These are phyloP conservation scores for Urocynchramus pylzowi DNA, from an alignment of 2,113 vertebrate species.

Conservation along the genomic window DNA sequence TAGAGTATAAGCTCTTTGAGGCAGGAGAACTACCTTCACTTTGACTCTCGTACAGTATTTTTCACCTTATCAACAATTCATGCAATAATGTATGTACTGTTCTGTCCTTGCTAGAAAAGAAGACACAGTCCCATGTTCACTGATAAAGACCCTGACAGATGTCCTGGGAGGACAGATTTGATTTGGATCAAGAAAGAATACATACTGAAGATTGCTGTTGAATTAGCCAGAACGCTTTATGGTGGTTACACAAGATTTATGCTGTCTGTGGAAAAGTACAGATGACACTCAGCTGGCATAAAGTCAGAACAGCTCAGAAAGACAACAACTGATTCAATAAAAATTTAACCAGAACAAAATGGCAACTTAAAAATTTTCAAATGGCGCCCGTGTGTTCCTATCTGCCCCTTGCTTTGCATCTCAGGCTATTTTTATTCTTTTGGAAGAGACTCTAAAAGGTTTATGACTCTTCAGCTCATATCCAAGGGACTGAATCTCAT, in stretches of 20 bases:
- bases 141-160: background rate
- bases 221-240: background rate
- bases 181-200: background rate
- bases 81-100: background rate
- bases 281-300: slow-evolving; percentile 5
- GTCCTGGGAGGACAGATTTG: background rate
- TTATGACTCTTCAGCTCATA: background rate
- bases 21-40: background rate
- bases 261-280: background rate
- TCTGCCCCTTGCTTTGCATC: background rate
- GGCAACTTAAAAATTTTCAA: background rate
- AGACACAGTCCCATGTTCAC: background rate
- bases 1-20: background rate
- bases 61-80: background rate
- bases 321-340: slow-evolving; percentile 11
- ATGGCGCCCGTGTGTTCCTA: background rate
- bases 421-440: background rate
- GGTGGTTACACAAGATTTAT: background rate
- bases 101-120: background rate
- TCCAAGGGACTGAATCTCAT: background rate
- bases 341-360: slow-evolving; percentile 7
- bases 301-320: slow-evolving; percentile 2
- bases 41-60: background rate
- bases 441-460: background rate
- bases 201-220: background rate